Conservation (phyloP, 2,888 invertebrate genomes). For the Luperina nickerlii region DNA sequence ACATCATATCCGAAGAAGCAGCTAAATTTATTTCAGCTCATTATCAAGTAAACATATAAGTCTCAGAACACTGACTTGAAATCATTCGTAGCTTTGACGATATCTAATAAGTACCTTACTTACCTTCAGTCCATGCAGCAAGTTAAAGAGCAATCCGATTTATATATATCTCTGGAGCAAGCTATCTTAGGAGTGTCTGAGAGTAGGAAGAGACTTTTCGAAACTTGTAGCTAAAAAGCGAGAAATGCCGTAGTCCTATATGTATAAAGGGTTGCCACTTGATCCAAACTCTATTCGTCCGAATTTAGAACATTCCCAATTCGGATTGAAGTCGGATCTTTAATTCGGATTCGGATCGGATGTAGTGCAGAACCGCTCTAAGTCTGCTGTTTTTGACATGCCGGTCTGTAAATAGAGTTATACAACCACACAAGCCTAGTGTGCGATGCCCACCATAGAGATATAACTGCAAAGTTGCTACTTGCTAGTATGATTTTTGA, state of each 20-base stretch:
- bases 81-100: not conserved
- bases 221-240: not conserved
- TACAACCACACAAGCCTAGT: not conserved
- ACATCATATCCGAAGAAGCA: constrained; percentile 41
- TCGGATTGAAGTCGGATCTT: no score
- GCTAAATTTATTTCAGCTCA: constrained; percentile 46
- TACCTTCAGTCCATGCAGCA: not conserved
- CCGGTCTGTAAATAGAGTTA: not conserved
- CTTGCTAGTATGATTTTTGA: not conserved
- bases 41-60: constrained; percentile 30
- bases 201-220: not conserved
- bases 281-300: no score
- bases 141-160: not conserved
- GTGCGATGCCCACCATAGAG: not conserved
- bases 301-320: no score
- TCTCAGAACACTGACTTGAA: not conserved
- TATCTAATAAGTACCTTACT: not conserved
- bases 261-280: no score
- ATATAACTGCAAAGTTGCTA: not conserved
- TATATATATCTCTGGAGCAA: not conserved
- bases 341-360: no score
- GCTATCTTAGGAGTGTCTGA: not conserved
- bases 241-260: no score
- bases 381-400: not conserved
- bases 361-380: no score